These are phyloP conservation scores for Perdita meconis DNA, from an alignment of 2,888 invertebrate genomes.

Conservation along the genomic window DNA sequence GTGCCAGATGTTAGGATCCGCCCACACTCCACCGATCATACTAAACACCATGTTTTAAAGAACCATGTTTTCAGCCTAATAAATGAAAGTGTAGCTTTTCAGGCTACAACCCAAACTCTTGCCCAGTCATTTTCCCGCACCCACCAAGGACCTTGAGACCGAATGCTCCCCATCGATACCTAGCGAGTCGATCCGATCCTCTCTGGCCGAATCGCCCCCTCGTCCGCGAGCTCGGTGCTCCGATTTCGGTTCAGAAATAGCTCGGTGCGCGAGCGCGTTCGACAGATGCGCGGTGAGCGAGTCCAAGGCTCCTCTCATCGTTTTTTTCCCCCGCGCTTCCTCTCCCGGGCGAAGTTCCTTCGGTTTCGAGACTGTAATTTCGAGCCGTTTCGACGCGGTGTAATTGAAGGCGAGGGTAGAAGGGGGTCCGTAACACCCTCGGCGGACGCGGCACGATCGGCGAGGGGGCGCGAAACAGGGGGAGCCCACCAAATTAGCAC, in stretches of 20 bases:
- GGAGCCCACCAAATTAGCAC: constrained; percentile 51
- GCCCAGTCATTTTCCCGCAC: no score
- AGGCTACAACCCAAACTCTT: no score
- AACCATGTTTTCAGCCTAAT: no score
- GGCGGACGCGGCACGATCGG: constrained; percentile 41
- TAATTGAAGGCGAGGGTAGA: constrained; percentile 40
- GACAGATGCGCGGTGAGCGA: constrained; percentile 47
- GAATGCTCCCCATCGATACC: no score
- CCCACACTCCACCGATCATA: no score
- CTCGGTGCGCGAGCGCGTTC: constrained; percentile 15
- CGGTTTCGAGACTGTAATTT: constrained; percentile 70
- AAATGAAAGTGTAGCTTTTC: no score
- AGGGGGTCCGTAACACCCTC: constrained; percentile 49
- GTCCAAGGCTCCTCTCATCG: constrained; percentile 27
- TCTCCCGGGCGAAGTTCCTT: no score
- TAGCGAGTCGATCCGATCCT: no score
- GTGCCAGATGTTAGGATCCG: no score
- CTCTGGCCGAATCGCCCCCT: neutral
- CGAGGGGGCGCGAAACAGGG: constrained; percentile 32
- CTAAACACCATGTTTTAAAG: no score
- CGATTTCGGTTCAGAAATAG: constrained; percentile 15
- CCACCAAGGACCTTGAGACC: no score
- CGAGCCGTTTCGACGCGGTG: constrained; percentile 64
- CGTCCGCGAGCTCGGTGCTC: no score
- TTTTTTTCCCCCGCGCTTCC: constrained; percentile 11